These are phyloP conservation scores for Podarcis raffonei DNA, from an alignment of 2,113 vertebrate genomes.

Conservation along the genomic window DNA sequence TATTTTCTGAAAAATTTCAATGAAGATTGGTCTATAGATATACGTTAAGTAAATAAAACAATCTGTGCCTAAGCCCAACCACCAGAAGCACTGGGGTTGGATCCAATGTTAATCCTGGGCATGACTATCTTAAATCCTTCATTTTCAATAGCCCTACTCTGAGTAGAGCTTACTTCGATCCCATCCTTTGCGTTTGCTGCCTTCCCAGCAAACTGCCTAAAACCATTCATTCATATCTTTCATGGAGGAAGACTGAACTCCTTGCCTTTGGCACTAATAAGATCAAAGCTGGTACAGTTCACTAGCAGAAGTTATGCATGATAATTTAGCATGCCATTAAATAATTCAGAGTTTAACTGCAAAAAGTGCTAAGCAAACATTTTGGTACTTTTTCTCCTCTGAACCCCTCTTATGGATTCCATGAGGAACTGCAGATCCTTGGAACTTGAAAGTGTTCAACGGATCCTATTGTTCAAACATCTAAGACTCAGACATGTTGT, in stretches of 20 bases:
- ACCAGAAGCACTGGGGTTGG: too few species aligned
- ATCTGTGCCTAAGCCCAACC: too few species aligned
- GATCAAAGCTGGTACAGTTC: constrained; percentile 35
- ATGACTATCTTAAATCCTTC: too few species aligned
- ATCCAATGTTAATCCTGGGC: too few species aligned
- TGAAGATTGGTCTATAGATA: too few species aligned
- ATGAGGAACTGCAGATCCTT: not conserved
- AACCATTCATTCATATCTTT: constrained; percentile 8
- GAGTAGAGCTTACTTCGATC: too few species aligned
- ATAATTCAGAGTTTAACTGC: constrained; percentile 41
- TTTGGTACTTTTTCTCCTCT: constrained; percentile 17
- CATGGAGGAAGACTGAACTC: constrained; percentile 52
- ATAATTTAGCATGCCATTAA: constrained; percentile 51
- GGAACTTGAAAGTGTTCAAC: not conserved
- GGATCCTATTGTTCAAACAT: not conserved
- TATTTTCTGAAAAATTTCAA: too few species aligned
- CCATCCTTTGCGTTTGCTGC: constrained; percentile 3
- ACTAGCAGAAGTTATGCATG: constrained; percentile 40
- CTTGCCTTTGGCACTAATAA: constrained; percentile 19
- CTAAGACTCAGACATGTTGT: not conserved
- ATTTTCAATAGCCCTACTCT: too few species aligned
- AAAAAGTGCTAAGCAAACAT: constrained; percentile 19
- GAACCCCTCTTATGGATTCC: not conserved
- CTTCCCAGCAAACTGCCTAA: constrained; percentile 51
- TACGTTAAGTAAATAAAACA: too few species aligned